A percentile compares a stretch with the other conserved stretches of the same genome.
phyloP scores from a whole-genome alignment of 2,113 vertebrate genomes.

The Marmota flaviventris region DNA sequence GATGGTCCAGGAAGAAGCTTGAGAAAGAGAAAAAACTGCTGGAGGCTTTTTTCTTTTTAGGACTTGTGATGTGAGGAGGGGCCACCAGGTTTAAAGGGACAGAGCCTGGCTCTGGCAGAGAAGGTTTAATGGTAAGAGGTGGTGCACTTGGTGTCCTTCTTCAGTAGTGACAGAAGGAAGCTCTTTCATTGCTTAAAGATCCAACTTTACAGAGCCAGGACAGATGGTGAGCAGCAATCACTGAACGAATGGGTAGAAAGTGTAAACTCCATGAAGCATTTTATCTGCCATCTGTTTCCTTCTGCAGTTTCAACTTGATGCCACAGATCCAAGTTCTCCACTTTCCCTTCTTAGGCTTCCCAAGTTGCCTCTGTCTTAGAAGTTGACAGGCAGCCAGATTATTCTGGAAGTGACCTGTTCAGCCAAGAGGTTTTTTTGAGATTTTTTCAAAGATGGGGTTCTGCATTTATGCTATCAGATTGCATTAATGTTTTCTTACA shows the following conservation, averaged over 20 bases:
- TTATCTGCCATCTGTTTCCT: conserved; percentile 46
- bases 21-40: neutral
- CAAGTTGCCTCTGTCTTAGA: neutral
- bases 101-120: neutral
- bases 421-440: neutral
- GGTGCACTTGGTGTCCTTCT: neutral
- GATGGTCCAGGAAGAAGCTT: neutral
- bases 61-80: neutral
- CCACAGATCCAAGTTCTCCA: neutral
- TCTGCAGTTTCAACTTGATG: neutral
- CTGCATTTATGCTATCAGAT: neutral
- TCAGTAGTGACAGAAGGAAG: neutral
- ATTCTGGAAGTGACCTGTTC: neutral
- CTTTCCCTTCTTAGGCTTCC: neutral
- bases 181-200: neutral
- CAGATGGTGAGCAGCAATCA: conserved; percentile 36
- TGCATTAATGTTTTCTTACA: neutral
- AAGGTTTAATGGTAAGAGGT: neutral
- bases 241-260: neutral
- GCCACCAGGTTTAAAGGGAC: neutral
- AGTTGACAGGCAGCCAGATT: neutral
- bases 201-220: neutral
- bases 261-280: neutral
- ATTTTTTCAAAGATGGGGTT: neutral
- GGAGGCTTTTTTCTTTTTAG: neutral